phyloP scores from a whole-genome alignment of 37 sponge, comb jelly and placozoan species.

The Cladorhizidae sp. region DNA sequence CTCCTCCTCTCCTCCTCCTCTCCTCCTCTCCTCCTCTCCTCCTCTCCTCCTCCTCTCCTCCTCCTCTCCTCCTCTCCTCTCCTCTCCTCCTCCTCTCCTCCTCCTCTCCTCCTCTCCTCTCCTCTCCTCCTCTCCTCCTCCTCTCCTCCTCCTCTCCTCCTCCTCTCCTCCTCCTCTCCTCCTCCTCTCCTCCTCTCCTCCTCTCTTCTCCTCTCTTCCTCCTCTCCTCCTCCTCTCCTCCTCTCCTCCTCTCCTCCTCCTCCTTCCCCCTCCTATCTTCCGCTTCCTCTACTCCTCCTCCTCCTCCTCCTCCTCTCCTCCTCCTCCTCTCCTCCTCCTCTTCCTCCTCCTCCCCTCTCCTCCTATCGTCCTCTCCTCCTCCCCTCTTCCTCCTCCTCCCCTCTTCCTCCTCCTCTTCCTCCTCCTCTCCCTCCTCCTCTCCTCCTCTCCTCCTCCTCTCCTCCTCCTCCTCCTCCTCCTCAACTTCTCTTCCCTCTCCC shows the following conservation, averaged over 20 bases:
- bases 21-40: too few species aligned
- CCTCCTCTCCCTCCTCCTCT: background rate
- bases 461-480: background rate
- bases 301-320: too few species aligned
- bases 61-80: background rate
- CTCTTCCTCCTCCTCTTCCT: background rate
- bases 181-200: too few species aligned
- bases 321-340: background rate
- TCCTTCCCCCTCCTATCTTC: background rate
- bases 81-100: too few species aligned
- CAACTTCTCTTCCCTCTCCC: background rate
- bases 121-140: background rate
- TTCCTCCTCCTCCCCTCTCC: constrained; percentile 5
- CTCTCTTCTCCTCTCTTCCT: too few species aligned
- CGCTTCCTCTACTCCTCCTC: too few species aligned
- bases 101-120: background rate
- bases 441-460: background rate
- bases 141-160: constrained; percentile 2
- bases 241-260: background rate
- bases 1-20: background rate
- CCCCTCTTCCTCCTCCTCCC: background rate
- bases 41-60: background rate
- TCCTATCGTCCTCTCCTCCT: background rate
- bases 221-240: background rate
- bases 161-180: too few species aligned